These are phyloP conservation scores for Oryzias melastigma DNA, from an alignment of 2,113 vertebrate species.

Conservation along the genomic window DNA sequence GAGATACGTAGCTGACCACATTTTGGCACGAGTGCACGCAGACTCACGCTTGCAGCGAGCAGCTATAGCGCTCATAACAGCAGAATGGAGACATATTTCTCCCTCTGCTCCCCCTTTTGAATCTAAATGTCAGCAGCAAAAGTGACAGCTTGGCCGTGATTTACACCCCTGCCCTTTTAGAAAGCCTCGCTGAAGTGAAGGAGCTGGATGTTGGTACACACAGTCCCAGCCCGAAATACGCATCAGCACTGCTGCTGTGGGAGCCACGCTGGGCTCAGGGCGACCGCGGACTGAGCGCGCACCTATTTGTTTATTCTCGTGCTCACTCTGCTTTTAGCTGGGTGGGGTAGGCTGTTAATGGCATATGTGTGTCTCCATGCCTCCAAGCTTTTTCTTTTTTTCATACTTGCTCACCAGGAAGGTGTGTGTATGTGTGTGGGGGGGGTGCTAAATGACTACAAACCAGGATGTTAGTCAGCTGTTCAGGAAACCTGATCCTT, in stretches of 20 bases:
- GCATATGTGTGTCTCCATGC: slow-evolving; percentile 13
- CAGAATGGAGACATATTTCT: slow-evolving; percentile 12
- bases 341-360: slow-evolving; percentile 33
- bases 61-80: slow-evolving; percentile 27
- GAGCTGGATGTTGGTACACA: slow-evolving; percentile 43
- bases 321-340: neutral
- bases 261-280: slow-evolving; percentile 3
- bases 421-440: slow-evolving; percentile 11
- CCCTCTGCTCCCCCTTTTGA: slow-evolving; percentile 31
- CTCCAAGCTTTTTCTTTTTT: slow-evolving; percentile 20
- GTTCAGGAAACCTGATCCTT: slow-evolving; percentile 24
- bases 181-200: slow-evolving; percentile 47
- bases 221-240: slow-evolving; percentile 20
- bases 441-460: slow-evolving; percentile 44
- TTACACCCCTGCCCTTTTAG: slow-evolving; percentile 67
- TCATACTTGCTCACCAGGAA: slow-evolving; percentile 5
- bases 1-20: slow-evolving; percentile 2
- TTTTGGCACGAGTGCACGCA: neutral
- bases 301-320: slow-evolving; percentile 1
- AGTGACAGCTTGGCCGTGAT: slow-evolving; percentile 52
- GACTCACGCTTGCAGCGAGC: neutral
- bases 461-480: slow-evolving; percentile 35
- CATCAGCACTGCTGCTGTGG: slow-evolving; percentile 13
- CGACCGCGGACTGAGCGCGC: slow-evolving; percentile 17
- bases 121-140: slow-evolving; percentile 63